These are phyloP conservation scores for roundworm (Caenorhabditis elegans) DNA, from an alignment of 1,140 invertebrate species.

Conservation along the genomic window DNA sequence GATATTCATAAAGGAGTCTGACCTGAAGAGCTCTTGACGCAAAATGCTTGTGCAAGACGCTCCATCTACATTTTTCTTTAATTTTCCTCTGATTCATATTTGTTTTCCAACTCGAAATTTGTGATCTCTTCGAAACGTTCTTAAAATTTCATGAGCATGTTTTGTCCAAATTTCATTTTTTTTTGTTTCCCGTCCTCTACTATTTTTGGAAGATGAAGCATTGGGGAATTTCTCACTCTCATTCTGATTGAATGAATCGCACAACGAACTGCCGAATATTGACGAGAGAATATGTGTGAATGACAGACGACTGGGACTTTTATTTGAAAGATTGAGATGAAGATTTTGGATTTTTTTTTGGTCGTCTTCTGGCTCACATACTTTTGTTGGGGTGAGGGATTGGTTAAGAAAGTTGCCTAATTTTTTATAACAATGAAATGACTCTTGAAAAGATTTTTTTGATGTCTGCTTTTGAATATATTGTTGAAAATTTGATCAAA, in stretches of 20 bases:
- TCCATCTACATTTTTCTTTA: neutral
- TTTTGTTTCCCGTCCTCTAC: too few relatives aligned
- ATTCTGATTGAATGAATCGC: neutral
- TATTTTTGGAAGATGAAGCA: neutral
- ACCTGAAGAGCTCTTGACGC: constrained; percentile 25
- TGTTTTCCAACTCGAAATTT: neutral
- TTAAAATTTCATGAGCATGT: neutral
- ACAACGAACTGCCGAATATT: neutral
- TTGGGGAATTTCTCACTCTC: neutral
- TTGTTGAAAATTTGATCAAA: too few relatives aligned
- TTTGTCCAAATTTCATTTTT: neutral
- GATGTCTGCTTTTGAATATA: too few relatives aligned
- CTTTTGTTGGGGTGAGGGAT: too few relatives aligned
- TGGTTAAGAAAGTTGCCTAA: too few relatives aligned
- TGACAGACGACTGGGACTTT: neutral
- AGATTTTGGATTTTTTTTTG: too few relatives aligned
- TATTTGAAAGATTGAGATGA: neutral
- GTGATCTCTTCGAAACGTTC: neutral
- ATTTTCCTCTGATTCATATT: neutral
- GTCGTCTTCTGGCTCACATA: too few relatives aligned
- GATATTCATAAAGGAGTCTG: constrained; percentile 17
- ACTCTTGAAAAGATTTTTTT: too few relatives aligned
- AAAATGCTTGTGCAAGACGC: neutral
- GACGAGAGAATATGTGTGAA: constrained; percentile 15
- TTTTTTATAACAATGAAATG: too few relatives aligned